These are phyloP conservation scores for Sebastes steindachneri DNA, from an alignment of 2,797 vertebrate genomes.

Conservation along the genomic window DNA sequence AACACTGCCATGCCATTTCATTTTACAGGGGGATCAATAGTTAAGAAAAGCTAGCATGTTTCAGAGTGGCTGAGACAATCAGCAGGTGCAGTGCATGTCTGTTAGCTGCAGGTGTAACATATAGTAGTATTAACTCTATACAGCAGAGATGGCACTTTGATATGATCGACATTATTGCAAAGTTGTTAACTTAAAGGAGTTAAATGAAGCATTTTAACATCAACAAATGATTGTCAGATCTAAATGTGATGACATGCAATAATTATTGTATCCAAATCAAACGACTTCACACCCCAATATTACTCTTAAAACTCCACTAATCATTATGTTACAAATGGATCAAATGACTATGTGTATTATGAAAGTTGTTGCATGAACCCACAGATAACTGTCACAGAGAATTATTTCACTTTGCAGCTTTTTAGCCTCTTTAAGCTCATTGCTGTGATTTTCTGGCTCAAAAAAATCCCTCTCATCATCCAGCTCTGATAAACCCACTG, in stretches of 20 bases:
- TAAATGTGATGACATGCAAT: background rate
- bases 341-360: background rate
- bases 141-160: background rate
- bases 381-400: background rate
- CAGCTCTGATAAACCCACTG: background rate
- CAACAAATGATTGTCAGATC: background rate
- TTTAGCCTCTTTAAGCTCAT: background rate
- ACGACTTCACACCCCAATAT: background rate
- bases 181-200: background rate
- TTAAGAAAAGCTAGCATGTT: conserved; percentile 15
- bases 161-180: background rate
- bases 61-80: conserved; percentile 11
- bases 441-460: background rate
- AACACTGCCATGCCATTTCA: conserved; percentile 52
- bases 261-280: background rate
- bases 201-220: background rate
- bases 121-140: background rate
- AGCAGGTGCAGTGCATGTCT: background rate
- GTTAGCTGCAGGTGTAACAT: background rate
- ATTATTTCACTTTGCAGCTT: background rate
- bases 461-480: background rate
- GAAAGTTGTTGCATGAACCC: background rate
- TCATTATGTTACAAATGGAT: background rate
- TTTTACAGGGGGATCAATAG: conserved; percentile 56
- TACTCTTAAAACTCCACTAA: background rate